Evolutionary conservation across 2,797 vertebrate genomes (phyloP).

Genomic region (Dipus sagitta): DNA sequence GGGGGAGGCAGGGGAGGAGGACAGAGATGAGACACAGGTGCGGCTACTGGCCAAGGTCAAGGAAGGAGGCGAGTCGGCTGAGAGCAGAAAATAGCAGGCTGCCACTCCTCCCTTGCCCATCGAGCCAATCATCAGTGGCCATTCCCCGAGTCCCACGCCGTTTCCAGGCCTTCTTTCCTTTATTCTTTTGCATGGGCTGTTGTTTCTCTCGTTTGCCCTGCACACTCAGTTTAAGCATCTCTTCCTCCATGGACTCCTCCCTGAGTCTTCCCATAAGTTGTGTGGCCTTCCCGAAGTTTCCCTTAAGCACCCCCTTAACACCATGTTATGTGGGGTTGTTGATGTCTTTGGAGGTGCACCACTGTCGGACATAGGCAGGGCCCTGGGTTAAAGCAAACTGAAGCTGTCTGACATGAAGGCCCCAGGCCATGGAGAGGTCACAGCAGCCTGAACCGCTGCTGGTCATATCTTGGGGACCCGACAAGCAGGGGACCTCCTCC

Average conservation of each 20-base stretch:
- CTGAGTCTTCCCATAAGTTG: not conserved
- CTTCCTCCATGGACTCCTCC: not conserved
- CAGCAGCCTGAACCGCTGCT: no score
- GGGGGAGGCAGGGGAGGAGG: not conserved
- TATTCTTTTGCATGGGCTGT: not conserved
- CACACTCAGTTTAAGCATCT: not conserved
- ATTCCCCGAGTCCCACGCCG: not conserved
- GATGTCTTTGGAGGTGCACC: not conserved
- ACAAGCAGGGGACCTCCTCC: no score
- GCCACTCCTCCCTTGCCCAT: not conserved
- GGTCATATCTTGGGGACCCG: no score
- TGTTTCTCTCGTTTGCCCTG: not conserved
- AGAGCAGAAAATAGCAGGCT: not conserved
- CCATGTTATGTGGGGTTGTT: not conserved
- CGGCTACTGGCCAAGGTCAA: no score
- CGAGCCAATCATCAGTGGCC: not conserved
- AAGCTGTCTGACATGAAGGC: no score
- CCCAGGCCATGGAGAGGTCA: no score
- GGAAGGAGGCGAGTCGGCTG: rapidly evolving
- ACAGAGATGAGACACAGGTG: not conserved
- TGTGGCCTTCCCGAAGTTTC: not conserved
- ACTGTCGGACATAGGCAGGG: no score
- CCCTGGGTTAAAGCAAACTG: no score
- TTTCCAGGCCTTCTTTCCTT: not conserved
- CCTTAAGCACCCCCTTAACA: not conserved